Base-by-base conservation (phyloP, 2,113 vertebrate genomes). In the Ginglymostoma cirratum region DNA sequence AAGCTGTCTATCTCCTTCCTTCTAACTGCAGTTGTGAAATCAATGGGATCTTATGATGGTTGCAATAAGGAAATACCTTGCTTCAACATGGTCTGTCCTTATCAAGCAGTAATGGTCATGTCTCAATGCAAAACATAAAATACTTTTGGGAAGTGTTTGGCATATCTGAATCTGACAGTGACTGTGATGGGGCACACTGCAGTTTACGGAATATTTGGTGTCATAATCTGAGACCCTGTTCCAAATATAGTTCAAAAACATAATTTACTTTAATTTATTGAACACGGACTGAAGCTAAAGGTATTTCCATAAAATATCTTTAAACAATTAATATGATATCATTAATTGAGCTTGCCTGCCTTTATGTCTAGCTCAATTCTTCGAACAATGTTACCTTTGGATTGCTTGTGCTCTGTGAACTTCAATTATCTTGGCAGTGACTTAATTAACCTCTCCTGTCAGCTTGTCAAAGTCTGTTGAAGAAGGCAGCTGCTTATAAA, bases 391-490 rank as follows among this genome's bases (percentile, higher is more conserved):
- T 67, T 66, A 65, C 89, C n/a, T 93, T 61, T 93, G 34, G 19
- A 42, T 66, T 38, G 89, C 61, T 93, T 34, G 38, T 66, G 34
- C 19, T 93, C 89, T 38, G 89, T 93, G 66, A 93, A 93, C 89
- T 61, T 93, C 61, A 66, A 34, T 93, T 34, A 93, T 93, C 61
- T 1, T 67, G 89, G 89, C 89, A 66, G 61, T 93, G 89, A n/a
- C 66, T 93, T 93, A 93, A 19, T 93, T 93, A 93, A 93, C 89
- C 89, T 93, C 89, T 42, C 61, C 89, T 3, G 89, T 93, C 89
- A 93, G n/a, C 34, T 92, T 93, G 61, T 93, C 61, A 93, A 93
- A 93, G 21, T 38, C 61, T 38, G 34, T 93, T 66, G 38, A 66
- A 93, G 38, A 38, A 67, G 61, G 67, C 65, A 93, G 61, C 89